A percentile compares a stretch with the other conserved stretches of the same genome.
phyloP scores from a whole-genome alignment of 2,888 invertebrate species.

The Lymantria monacha region DNA sequence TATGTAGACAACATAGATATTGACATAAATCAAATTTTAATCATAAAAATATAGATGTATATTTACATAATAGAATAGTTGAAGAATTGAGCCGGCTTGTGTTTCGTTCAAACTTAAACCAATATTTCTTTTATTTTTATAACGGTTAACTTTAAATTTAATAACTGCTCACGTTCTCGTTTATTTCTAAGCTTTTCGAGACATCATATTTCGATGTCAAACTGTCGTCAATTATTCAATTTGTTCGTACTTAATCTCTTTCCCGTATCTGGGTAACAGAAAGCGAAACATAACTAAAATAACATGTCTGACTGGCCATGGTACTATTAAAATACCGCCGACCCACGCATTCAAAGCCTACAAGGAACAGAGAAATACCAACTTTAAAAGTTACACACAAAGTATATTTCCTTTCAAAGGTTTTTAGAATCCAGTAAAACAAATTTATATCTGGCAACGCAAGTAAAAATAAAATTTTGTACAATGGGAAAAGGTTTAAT shows the following conservation, averaged over 20 bases:
- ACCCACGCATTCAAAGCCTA: constrained; percentile 44
- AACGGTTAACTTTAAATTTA: not conserved
- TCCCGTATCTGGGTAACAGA: constrained; percentile 24
- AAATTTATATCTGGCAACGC: constrained; percentile 1
- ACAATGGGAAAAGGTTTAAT: constrained; percentile 21
- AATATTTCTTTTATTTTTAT: not conserved
- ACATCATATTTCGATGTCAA: constrained; percentile 12
- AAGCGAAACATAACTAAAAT: constrained; percentile 37
- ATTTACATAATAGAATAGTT: too few relatives aligned
- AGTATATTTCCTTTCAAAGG: constrained; percentile 1
- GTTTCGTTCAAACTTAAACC: not conserved
- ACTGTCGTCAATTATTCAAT: constrained; percentile 26
- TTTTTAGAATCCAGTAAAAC: not conserved
- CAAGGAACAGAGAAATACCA: constrained; percentile 31
- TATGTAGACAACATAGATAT: too few relatives aligned
- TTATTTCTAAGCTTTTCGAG: not conserved
- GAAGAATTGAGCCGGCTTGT: not conserved
- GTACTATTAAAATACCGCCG: constrained; percentile 60
- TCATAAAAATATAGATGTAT: too few relatives aligned
- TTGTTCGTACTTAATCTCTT: constrained; percentile 22
- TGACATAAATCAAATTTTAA: too few relatives aligned
- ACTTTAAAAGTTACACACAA: constrained; percentile 28
- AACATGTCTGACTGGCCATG: constrained; percentile 40
- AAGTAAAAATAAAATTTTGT: constrained; percentile 40
- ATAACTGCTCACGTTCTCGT: not conserved